Conservation (phyloP, 2,797 vertebrate species). For the Tadarida brasiliensis region DNA sequence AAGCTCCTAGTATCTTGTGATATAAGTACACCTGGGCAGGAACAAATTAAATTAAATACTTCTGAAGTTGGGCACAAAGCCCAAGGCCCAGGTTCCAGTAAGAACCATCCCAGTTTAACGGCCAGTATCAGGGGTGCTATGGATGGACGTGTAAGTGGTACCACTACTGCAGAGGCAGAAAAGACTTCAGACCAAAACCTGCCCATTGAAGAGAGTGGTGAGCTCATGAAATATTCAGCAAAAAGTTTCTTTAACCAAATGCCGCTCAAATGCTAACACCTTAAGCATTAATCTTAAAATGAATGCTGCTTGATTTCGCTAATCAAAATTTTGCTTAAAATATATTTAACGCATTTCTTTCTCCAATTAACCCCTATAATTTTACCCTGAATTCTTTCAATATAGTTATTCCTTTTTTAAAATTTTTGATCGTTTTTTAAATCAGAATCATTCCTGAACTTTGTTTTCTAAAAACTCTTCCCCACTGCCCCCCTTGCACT, state of each 20-base stretch:
- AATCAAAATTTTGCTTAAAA: slow-evolving; percentile 86
- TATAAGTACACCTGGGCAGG: slow-evolving; percentile 91
- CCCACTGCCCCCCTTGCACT: background rate
- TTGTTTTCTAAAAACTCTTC: slow-evolving; percentile 16
- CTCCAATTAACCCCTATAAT: slow-evolving; percentile 82
- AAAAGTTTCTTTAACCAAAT: slow-evolving; percentile 82
- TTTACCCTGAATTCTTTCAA: slow-evolving; percentile 84
- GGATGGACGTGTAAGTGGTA: slow-evolving; percentile 89
- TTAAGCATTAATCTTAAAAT: slow-evolving; percentile 86
- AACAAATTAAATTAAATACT: slow-evolving; percentile 92
- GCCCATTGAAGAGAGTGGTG: slow-evolving; percentile 93
- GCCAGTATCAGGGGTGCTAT: slow-evolving; percentile 90
- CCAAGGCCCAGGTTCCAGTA: slow-evolving; percentile 87
- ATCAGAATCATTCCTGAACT: slow-evolving; percentile 77
- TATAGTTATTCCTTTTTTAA: slow-evolving; percentile 71
- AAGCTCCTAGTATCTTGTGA: slow-evolving; percentile 94
- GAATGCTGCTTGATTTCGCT: slow-evolving; percentile 86
- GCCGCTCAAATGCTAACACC: slow-evolving; percentile 87
- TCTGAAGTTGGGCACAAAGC: slow-evolving; percentile 89
- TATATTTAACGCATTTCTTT: slow-evolving; percentile 80
- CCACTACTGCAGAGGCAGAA: slow-evolving; percentile 88
- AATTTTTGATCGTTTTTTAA: slow-evolving; percentile 79
- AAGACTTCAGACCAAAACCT: slow-evolving; percentile 89
- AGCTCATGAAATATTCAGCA: slow-evolving; percentile 88
- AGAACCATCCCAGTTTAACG: slow-evolving; percentile 91